These are phyloP conservation scores for Calliopum simillimum DNA, from an alignment of 2,888 invertebrate genomes.

Conservation along the genomic window DNA sequence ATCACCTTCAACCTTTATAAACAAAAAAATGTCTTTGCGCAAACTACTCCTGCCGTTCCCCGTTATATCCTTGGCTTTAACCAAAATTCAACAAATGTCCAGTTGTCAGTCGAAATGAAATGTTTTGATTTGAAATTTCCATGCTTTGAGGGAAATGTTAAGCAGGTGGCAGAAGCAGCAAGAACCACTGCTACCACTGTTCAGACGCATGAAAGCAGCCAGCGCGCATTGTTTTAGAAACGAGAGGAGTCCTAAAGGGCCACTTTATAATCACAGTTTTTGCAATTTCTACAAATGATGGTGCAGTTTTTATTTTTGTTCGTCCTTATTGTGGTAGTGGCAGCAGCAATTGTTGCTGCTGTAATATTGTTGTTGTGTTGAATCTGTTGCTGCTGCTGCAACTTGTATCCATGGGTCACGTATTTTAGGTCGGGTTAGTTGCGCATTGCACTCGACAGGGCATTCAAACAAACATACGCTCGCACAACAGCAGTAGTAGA, in stretches of 20 bases:
- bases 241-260: constrained; percentile 13
- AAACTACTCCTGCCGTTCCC: too few relatives aligned
- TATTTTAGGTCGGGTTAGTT: constrained; percentile 24
- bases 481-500: constrained; percentile 2
- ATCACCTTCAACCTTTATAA: too few relatives aligned
- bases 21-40: too few relatives aligned
- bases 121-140: constrained; percentile 27
- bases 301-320: not conserved
- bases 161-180: not conserved
- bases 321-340: constrained; percentile 2
- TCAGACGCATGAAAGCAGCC: not conserved
- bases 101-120: not conserved
- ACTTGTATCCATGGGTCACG: constrained; percentile 10
- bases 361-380: constrained; percentile 3
- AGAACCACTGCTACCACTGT: too few relatives aligned
- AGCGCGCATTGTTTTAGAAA: not conserved
- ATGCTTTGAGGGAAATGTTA: not conserved
- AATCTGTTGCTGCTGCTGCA: not conserved
- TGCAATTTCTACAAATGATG: constrained; percentile 10
- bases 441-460: constrained; percentile 7
- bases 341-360: not conserved
- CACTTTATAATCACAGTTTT: constrained; percentile 29
- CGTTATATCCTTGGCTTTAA: too few relatives aligned
- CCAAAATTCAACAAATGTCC: too few relatives aligned
- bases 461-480: not conserved